phyloP scores from a whole-genome alignment of 2,113 vertebrate genomes.

The Rutilus rutilus region DNA sequence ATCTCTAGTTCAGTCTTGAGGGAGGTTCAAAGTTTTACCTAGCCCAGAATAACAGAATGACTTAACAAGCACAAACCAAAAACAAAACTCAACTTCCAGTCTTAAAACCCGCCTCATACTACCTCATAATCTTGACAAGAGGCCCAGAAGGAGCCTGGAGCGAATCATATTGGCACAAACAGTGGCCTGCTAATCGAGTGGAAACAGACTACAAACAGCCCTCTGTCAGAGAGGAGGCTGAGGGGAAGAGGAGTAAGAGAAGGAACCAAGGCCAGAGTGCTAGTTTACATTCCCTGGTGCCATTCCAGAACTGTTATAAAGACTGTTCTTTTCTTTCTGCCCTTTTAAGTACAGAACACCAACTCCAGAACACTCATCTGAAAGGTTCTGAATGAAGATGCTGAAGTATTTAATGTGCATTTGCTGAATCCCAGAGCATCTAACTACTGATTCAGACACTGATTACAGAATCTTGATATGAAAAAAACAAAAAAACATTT shows the following conservation, averaged over 20 bases:
- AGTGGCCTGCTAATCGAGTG: constrained; percentile 38
- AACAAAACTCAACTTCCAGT: constrained; percentile 20
- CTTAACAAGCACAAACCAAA: constrained; percentile 1
- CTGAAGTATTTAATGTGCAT: background rate
- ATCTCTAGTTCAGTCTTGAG: no score
- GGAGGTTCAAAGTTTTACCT: background rate
- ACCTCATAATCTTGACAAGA: constrained; percentile 23
- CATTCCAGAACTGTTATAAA: constrained; percentile 12
- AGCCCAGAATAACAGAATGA: constrained; percentile 11
- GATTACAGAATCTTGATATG: background rate
- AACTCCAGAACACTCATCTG: constrained; percentile 5
- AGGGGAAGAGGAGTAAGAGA: background rate
- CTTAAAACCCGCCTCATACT: background rate
- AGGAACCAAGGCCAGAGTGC: constrained; percentile 2
- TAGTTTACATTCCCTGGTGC: constrained; percentile 28
- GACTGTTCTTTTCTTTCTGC: background rate
- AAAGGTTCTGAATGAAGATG: background rate
- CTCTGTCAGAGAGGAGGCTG: constrained; percentile 24
- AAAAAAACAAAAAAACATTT: background rate
- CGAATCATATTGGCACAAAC: background rate
- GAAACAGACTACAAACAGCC: constrained; percentile 40
- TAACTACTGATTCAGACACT: background rate
- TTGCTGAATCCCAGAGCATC: constrained; percentile 1
- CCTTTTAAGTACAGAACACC: constrained; percentile 20
- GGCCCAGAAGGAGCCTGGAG: constrained; percentile 11